Percentiles rank a stretch among this genome's conserved stretches.
phyloP scores from a whole-genome alignment of 2,888 invertebrate genomes.

The Dusona sp. region DNA sequence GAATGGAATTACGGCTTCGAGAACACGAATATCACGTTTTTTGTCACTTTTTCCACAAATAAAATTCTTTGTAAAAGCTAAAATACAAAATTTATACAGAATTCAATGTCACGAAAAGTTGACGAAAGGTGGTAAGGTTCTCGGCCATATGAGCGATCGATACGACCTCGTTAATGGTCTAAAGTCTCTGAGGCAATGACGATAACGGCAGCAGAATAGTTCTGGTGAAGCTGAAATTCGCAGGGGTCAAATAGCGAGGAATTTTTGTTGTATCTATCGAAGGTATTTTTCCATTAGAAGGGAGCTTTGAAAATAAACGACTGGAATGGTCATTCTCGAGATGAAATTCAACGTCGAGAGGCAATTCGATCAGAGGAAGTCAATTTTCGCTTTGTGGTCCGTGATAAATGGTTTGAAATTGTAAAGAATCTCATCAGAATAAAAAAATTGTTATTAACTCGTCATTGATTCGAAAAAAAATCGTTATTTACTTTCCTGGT shows the following conservation, averaged over 20 bases:
- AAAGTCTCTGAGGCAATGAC: background rate
- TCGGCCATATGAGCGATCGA: conserved; percentile 51
- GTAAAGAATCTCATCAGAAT: background rate
- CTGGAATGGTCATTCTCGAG: background rate
- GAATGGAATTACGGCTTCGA: background rate
- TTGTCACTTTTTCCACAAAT: background rate
- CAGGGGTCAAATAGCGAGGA: background rate
- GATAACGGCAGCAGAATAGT: conserved; percentile 14
- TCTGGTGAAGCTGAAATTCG: background rate
- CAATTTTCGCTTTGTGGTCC: background rate
- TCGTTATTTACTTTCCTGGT: background rate
- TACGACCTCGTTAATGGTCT: conserved; percentile 42
- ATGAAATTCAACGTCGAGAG: background rate
- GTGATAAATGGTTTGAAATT: background rate
- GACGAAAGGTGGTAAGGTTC: conserved; percentile 10
- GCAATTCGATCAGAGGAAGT: conserved; percentile 2
- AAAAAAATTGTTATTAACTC: background rate
- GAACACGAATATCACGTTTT: background rate
- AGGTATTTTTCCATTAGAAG: conserved; percentile 6
- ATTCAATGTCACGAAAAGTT: conserved; percentile 55
- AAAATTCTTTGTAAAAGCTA: background rate
- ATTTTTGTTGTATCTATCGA: background rate
- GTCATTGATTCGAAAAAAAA: background rate
- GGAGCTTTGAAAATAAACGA: conserved; percentile 19
- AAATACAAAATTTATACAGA: conserved; percentile 12